Percentiles rank a stretch among this genome's conserved stretches.
Conservation (phyloP, 2,888 invertebrate species). For the Frankliniella fusca region DNA sequence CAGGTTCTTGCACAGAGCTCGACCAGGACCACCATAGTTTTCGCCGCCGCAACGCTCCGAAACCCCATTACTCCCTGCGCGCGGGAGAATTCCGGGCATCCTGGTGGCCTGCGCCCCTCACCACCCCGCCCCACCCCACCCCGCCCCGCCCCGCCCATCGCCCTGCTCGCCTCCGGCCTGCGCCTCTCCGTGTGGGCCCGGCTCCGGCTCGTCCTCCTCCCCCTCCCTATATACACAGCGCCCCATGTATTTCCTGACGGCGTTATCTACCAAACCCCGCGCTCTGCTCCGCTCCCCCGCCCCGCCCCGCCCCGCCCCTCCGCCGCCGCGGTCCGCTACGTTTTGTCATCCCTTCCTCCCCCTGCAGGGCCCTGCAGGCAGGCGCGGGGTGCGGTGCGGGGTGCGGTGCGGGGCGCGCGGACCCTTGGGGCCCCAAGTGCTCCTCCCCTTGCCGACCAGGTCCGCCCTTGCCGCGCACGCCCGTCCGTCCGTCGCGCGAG, state of each 20-base stretch:
- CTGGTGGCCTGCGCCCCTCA: neutral
- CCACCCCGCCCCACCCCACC: neutral
- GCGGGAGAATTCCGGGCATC: constrained; percentile 3
- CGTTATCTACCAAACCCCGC: neutral
- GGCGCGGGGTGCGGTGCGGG: neutral
- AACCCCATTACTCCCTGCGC: neutral
- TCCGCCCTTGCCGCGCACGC: too few relatives aligned
- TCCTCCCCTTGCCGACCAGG: neutral
- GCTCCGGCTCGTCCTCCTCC: too few relatives aligned
- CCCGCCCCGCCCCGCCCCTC: neutral
- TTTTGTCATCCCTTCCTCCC: neutral
- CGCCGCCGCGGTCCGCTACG: neutral
- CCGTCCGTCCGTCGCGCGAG: too few relatives aligned
- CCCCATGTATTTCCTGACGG: neutral
- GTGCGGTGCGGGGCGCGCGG: neutral
- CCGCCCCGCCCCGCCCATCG: neutral
- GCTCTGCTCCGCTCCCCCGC: neutral
- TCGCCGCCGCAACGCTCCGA: constrained; percentile 6
- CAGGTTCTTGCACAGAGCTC: neutral
- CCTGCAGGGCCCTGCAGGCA: neutral
- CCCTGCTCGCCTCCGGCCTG: too few relatives aligned
- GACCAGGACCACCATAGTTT: neutral
- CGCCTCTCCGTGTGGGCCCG: too few relatives aligned
- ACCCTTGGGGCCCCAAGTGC: neutral
- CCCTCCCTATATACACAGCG: neutral